Conservation (phyloP, 2,888 invertebrate species). For the Yponomeuta malinellus region DNA sequence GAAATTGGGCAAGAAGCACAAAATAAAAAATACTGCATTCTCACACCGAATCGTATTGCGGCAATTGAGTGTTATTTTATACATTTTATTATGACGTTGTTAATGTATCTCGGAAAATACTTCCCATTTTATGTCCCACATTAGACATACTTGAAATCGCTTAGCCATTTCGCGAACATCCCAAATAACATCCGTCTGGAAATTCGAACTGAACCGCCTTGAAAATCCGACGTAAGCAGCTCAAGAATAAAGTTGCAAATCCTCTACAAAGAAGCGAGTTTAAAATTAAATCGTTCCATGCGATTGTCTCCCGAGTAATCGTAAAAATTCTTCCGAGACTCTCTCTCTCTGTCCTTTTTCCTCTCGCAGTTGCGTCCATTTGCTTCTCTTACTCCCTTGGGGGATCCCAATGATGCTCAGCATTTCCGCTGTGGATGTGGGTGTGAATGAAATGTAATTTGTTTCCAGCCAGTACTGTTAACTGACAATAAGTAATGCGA, state of each 20-base stretch:
- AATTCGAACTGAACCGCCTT: slow-evolving; percentile 16
- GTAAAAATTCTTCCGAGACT: slow-evolving; percentile 48
- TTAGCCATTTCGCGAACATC: neutral
- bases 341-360: slow-evolving; percentile 20
- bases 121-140: neutral
- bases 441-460: slow-evolving; percentile 24
- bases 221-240: neutral
- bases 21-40: neutral
- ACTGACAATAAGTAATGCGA: slow-evolving; percentile 6
- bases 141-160: slow-evolving; percentile 3
- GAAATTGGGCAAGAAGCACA: neutral
- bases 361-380: slow-evolving; percentile 21
- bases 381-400: slow-evolving; percentile 26
- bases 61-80: neutral
- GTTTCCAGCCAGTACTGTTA: neutral
- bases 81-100: neutral
- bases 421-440: slow-evolving; percentile 45
- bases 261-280: slow-evolving; percentile 19
- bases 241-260: slow-evolving; percentile 25
- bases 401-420: slow-evolving; percentile 27
- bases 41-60: neutral
- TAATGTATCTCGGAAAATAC: neutral
- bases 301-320: slow-evolving; percentile 50
- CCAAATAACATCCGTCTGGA: slow-evolving; percentile 1
- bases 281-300: slow-evolving; percentile 50